Base-by-base conservation (phyloP, 2,888 invertebrate genomes). In the Drosophila diplacantha region DNA sequence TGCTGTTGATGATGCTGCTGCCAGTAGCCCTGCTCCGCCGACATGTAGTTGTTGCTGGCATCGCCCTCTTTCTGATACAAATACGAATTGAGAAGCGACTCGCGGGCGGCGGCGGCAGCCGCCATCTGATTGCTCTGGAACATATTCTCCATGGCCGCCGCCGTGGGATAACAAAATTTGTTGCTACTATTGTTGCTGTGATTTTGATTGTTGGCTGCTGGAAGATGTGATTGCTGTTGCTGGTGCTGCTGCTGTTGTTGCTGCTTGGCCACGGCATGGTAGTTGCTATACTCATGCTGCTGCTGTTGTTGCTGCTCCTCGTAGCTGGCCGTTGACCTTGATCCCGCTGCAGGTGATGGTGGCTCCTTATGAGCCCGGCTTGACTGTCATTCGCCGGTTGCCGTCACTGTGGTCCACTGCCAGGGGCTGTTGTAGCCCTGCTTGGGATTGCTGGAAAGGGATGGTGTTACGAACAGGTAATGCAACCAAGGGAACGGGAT, bases 401-500 rank as follows among this genome's bases (percentile, higher is more conserved):
- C 90, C 44, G 91, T 90, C 55, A 91, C 90, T 24, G 90, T 90
- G 63, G 91, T 90, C 90, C 91, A 91, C 84, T 90, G 90, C 91
- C 91, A 91, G 54, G 90, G 90, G 83, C 89, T 90, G 61, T 87
- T 89, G 78, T 90, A 90, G 65, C 86, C 85, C 61, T 85, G 75
- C 73, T 87, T 88, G 39, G 86, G 85, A 71, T 87, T 85, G 81
- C 88, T 88, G 63, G 26, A 72, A 52, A 14, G 3, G 4, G 3
- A 12, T 6, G n/a, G 3, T 11, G 12, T 32, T 11, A 16, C 8
- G 1, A 38, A 37, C 2, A 9, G 16, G 5, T 35, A 16, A 16
- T 16, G 16, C 5, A 35, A 35, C 5, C 35, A 26, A 26, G 26
- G 24, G 24, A 24, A 7, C 1, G 24, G 7, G 24, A 7, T 9